Conservation (phyloP, 2,797 vertebrate species). For the Dallia pectoralis region DNA sequence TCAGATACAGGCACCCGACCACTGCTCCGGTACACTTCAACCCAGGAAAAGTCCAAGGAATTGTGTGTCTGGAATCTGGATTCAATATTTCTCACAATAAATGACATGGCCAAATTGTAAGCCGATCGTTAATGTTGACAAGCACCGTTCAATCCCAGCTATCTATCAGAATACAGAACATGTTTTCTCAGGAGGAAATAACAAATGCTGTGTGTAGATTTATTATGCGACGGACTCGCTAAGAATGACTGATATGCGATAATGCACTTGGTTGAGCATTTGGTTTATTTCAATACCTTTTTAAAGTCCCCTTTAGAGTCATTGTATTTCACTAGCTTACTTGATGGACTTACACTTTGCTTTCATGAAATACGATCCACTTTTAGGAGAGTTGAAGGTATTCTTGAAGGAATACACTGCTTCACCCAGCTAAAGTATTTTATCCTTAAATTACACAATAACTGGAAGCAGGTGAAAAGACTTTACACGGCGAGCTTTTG, state of each 20-base stretch:
- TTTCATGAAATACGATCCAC: background rate
- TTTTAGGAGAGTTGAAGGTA: background rate
- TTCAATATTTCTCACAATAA: background rate
- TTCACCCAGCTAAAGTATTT: background rate
- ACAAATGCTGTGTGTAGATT: background rate
- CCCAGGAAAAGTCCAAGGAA: constrained; percentile 28
- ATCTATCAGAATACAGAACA: background rate
- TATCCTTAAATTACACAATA: background rate
- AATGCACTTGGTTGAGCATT: background rate
- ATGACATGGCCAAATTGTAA: background rate
- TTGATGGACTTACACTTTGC: background rate
- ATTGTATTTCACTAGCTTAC: background rate
- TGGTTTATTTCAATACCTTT: background rate
- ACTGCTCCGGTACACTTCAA: constrained; percentile 40
- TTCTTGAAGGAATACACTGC: background rate
- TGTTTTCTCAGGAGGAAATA: background rate
- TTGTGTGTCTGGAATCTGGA: constrained; percentile 44
- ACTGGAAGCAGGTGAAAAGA: background rate
- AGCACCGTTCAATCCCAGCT: background rate
- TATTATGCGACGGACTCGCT: background rate
- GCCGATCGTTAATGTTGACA: background rate
- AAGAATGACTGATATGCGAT: background rate
- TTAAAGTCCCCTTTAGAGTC: background rate
- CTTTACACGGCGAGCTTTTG: constrained; percentile 20
- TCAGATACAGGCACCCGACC: constrained; percentile 33